A percentile compares a stretch with the other conserved stretches of the same genome.
Evolutionary conservation across 2,113 vertebrate species (phyloP).

Genomic region (Hippocampus zosterae): DNA sequence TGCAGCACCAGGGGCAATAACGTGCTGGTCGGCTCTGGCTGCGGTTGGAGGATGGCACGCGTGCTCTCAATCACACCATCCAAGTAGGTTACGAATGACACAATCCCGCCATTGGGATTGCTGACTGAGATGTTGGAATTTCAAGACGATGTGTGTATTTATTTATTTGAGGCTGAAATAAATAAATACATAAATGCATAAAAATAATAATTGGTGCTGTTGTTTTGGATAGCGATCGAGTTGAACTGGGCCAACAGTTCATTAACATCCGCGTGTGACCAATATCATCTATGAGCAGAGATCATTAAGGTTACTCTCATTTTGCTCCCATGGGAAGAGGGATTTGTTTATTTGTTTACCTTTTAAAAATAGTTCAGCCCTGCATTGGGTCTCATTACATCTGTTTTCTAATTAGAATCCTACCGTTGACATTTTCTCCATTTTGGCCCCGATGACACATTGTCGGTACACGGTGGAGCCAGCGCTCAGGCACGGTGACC

Average conservation of each 20-base stretch:
- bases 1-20: constrained; percentile 65
- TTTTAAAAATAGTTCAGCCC: no score
- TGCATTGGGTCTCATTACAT: constrained; percentile 7
- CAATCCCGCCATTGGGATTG: background rate
- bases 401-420: constrained; percentile 40
- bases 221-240: no score
- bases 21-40: constrained; percentile 47
- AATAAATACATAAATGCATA: no score
- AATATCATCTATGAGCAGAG: no score
- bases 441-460: constrained; percentile 61
- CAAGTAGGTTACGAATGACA: background rate
- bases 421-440: constrained; percentile 53
- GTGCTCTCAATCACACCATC: background rate
- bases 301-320: no score
- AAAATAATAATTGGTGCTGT: background rate
- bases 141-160: background rate
- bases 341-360: no score
- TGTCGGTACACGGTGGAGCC: constrained; percentile 55
- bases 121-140: background rate
- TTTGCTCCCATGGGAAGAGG: no score
- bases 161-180: background rate
- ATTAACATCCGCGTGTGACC: no score
- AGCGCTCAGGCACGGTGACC: constrained; percentile 44
- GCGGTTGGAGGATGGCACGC: constrained; percentile 21
- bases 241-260: no score